Evolutionary conservation across 2,888 invertebrate genomes (phyloP).

Genomic region (Alloplasta piceator): DNA sequence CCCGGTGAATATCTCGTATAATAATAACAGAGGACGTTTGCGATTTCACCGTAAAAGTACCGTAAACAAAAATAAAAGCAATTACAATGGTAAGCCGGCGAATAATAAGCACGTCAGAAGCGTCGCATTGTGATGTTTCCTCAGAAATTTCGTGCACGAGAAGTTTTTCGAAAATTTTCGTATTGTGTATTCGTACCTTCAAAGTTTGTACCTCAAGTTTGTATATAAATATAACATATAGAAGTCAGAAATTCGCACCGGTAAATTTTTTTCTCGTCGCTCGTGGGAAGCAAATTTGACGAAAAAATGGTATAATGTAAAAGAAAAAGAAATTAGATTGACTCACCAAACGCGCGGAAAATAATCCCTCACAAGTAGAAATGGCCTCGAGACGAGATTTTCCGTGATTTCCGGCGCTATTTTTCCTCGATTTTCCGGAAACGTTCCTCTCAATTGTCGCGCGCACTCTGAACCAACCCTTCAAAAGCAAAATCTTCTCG

Average conservation of each 20-base stretch:
- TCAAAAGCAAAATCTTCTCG: background rate
- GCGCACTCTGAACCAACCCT: constrained; percentile 2
- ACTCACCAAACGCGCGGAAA: constrained; percentile 74
- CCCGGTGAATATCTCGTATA: constrained; percentile 33
- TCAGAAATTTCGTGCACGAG: background rate
- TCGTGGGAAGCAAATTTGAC: background rate
- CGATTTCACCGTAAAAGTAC: constrained; percentile 34
- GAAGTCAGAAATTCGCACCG: background rate
- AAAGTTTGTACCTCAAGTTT: background rate
- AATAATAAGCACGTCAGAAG: background rate
- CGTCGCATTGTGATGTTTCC: too few species aligned
- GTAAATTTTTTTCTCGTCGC: background rate
- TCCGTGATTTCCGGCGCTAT: background rate
- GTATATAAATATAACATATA: background rate
- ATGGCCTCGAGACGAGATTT: background rate
- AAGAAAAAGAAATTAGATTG: constrained; percentile 9
- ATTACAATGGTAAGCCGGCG: background rate
- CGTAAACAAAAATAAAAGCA: constrained; percentile 47
- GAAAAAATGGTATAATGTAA: background rate
- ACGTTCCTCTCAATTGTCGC: constrained; percentile 1
- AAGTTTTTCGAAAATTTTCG: constrained; percentile 1
- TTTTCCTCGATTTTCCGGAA: background rate
- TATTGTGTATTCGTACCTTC: background rate
- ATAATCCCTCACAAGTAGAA: constrained; percentile 67
- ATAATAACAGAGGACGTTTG: background rate